Base-by-base conservation (phyloP, 2,797 vertebrate species). In the Brotula barbata region DNA sequence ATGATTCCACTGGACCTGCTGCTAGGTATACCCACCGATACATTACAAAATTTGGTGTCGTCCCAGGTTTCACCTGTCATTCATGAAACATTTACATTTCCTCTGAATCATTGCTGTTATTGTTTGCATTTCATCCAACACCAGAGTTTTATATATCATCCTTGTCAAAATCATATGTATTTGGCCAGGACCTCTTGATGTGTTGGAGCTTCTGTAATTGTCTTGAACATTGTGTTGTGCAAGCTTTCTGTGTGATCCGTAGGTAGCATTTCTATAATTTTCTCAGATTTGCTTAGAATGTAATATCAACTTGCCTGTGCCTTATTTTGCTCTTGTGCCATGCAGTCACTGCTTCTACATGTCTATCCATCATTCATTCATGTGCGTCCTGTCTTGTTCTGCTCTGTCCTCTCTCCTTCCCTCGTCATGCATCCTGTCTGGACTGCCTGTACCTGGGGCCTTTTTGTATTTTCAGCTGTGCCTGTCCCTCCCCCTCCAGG, bases 1-100 rank as follows among this genome's bases (percentile, higher is more conserved):
- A 99, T 99, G 97, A 99, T 99, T 81, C 97, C 97, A 7, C 89
- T 99, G 90, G 97, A 99, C 79, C 92, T 99, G 61, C 92, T 99
- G 52, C 88, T 99, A 83, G 96, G 97, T 98, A 94, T 88, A 53
- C 8, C 3, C 40, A 9, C n/a, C 37, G 8, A 73, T 77, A 13
- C 40, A 43, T 37, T 52, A 9, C 15, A 16, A 15, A 22, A 61
- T 17, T 25, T 56, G 6, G 20, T 28, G 4, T 6, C 45, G 13
- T n/a, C 15, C 21, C 41, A 9, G 2, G 48, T 64, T 49, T 52
- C 15, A 46, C 43, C 22, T 52, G 19, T 50, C 28, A 22, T 57
- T 66, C 54, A 64, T 22, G 23, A 17, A 57, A 6, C 44, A 64
- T 28, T 37, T 46, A 36, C 54, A 52, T 71, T 36, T 66, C 45